Percentiles rank a stretch among this genome's conserved stretches.
Evolutionary conservation across 2,113 vertebrate species (phyloP).

Genomic region (Hiodon tergisus): DNA sequence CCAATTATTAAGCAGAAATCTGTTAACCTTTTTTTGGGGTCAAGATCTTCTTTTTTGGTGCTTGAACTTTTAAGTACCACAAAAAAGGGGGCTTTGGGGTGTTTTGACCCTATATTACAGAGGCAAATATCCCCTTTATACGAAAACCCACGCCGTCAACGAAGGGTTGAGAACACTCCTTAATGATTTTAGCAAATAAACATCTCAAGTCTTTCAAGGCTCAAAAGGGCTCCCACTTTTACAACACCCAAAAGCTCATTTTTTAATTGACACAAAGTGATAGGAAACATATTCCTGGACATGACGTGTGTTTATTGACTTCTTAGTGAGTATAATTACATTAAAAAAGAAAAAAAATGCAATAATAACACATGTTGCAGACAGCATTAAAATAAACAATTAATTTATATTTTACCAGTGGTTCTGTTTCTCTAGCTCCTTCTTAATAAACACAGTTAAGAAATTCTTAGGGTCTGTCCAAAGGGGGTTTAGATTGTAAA

Average conservation of each 20-base stretch:
- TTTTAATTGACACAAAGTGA: neutral
- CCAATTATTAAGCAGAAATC: constrained; percentile 30
- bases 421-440: neutral
- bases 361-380: neutral
- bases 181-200: neutral
- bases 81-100: neutral
- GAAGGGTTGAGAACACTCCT: neutral
- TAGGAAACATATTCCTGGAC: neutral
- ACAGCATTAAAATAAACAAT: neutral
- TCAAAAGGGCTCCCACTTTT: too few relatives aligned
- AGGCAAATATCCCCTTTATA: constrained; percentile 15
- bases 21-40: constrained; percentile 30
- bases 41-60: constrained; percentile 17
- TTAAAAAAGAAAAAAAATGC: neutral
- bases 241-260: too few relatives aligned
- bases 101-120: neutral
- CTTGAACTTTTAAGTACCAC: constrained; percentile 21
- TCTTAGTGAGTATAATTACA: neutral
- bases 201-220: too few relatives aligned
- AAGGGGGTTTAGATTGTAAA: too few relatives aligned
- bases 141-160: constrained; percentile 16
- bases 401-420: neutral
- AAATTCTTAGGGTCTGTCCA: too few relatives aligned
- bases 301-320: too few relatives aligned
- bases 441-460: too few relatives aligned